Conservation (phyloP, 1,140 invertebrate genomes). For the Leptinotarsa undecemlineata region DNA sequence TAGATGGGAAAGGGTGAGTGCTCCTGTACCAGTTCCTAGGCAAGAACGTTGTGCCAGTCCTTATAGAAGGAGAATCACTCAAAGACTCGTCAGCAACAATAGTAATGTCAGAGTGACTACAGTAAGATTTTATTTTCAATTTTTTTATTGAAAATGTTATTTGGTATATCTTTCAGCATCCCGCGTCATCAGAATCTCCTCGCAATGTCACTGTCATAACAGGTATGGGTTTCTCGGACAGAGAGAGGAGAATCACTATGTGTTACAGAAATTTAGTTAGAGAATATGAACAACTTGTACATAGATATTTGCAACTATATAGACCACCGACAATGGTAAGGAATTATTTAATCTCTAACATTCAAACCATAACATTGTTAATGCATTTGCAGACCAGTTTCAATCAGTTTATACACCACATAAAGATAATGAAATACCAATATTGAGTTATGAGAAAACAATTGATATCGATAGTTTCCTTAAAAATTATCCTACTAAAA, state of each 20-base stretch:
- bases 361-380: not conserved
- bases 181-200: not conserved
- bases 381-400: too few species aligned
- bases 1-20: conserved; percentile 60
- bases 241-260: conserved; percentile 54
- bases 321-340: conserved; percentile 56
- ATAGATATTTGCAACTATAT: conserved; percentile 58
- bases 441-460: too few species aligned
- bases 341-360: too few species aligned
- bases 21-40: conserved; percentile 51
- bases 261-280: conserved; percentile 58
- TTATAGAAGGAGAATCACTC: conserved; percentile 48
- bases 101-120: conserved; percentile 19
- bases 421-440: too few species aligned
- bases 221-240: conserved; percentile 44
- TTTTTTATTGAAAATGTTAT: not conserved
- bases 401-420: too few species aligned
- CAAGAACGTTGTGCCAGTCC: conserved; percentile 45
- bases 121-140: conserved; percentile 24
- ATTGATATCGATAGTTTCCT: too few species aligned
- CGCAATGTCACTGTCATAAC: not conserved
- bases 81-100: conserved; percentile 36
- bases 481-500: too few species aligned
- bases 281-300: conserved; percentile 59
- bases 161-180: not conserved